Conservation (phyloP, 2,113 vertebrate genomes). For the Callospermophilus lateralis region DNA sequence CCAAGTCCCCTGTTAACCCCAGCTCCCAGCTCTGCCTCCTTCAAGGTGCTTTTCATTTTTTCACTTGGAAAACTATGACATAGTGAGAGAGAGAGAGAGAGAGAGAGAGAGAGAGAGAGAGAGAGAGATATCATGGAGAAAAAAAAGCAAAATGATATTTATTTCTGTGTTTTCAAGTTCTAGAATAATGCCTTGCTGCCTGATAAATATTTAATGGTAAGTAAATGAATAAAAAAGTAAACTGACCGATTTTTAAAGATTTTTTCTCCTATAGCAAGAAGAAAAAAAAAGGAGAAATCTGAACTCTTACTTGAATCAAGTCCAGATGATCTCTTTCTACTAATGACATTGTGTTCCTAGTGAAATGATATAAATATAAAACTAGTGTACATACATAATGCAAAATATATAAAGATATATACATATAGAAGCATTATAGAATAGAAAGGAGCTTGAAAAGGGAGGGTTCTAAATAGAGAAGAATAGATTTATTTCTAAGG, state of each 20-base stretch:
- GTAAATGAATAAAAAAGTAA: neutral
- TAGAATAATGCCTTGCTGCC: neutral
- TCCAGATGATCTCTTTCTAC: neutral
- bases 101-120: neutral
- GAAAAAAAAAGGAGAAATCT: neutral
- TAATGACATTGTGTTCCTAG: neutral
- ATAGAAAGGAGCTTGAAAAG: neutral
- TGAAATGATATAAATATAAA: neutral
- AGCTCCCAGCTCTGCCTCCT: neutral
- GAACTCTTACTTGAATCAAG: neutral
- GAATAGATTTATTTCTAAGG: neutral
- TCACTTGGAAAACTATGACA: neutral
- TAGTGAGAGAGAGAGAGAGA: neutral
- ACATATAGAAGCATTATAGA: neutral
- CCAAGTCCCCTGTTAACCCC: neutral
- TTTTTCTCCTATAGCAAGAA: neutral
- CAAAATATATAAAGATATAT: neutral
- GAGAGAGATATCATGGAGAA: neutral
- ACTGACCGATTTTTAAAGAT: neutral
- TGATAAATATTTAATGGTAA: neutral
- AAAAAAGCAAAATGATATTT: neutral
- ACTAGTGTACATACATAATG: neutral
- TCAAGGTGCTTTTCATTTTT: neutral
- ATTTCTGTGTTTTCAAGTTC: neutral
- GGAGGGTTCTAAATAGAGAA: neutral